Evolutionary conservation across 2,797 vertebrate genomes (phyloP), one percentile per base, ranked within the genome.

Genomic region (Petrocephalus schoutedeni): DNA sequence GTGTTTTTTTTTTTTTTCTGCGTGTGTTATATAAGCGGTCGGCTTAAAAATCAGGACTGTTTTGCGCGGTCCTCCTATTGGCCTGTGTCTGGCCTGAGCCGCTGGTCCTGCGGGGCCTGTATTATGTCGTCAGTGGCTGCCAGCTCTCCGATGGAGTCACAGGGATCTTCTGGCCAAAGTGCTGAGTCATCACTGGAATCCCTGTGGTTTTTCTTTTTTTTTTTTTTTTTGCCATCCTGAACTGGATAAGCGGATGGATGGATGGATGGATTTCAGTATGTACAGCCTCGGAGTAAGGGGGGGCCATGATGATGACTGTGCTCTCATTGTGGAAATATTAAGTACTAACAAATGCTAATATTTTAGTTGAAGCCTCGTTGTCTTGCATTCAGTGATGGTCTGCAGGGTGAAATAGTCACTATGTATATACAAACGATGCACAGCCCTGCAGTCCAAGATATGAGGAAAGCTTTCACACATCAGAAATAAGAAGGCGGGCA

Each of bases 111-210:
- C 77, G 16, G 57, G 82, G 74, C 5, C 57, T 49, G 56, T 28
- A 61, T 88, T 83, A 64, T 58, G 84, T 74, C 51, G 41, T 59
- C 51, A 77, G 61, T 0, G 49, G 19, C 64, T 77, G 84, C 88
- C 84, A 74, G 84, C 4, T 19, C 19, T 58, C 28, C 67, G 84
- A 88, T 57, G 45, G 57, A 86, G 51, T 58, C 61, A 58, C 19
- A 56, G 51, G 61, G 58, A 41, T 86, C 23, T 32, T 86, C 16
- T 58, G 19, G 2, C 59, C 64, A 61, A 32, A 88, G 9, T 32
- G 80, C 87, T 88, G 87, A 88, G 87, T 86, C 61, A 88, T 88
- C 45, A 45, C 21, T 54, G 10, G 45, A 86, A 53, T 21, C 82
- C 28, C 53, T 10, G 41, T 12, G 82, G 86, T 84, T n/a, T n/a